phyloP scores from a whole-genome alignment of 2,888 invertebrate species.

The Epinotia brunnichana region DNA sequence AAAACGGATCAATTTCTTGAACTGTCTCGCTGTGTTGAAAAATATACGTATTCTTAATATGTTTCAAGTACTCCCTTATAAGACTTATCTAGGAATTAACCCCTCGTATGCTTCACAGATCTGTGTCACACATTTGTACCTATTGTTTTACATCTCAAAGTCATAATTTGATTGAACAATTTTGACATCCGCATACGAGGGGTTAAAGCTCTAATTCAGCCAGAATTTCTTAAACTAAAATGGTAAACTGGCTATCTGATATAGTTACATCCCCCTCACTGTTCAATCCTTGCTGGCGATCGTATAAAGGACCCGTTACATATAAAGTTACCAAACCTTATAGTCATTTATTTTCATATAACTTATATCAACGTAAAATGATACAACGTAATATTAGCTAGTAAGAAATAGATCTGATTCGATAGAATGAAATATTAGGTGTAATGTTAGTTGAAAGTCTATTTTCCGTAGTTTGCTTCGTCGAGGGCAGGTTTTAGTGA shows the following conservation, averaged over 20 bases:
- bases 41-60: no score
- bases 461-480: conserved; percentile 77
- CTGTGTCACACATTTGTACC: no score
- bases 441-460: conserved; percentile 64
- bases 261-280: not conserved
- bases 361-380: conserved; percentile 56
- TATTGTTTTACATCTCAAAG: no score
- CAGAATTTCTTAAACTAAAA: not conserved
- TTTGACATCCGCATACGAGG: no score
- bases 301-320: conserved; percentile 44
- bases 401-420: conserved; percentile 65
- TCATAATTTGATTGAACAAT: no score
- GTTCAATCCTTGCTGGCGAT: conserved; percentile 42
- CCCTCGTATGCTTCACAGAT: no score
- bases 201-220: no score
- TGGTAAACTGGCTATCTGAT: not conserved
- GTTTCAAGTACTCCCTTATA: no score
- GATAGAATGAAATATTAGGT: conserved; percentile 63
- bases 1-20: not conserved
- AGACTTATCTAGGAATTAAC: no score
- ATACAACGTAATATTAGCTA: conserved; percentile 46
- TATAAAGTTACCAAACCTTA: conserved; percentile 61
- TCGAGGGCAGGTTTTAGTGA: conserved; percentile 63
- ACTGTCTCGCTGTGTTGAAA: no score
- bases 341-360: conserved; percentile 74